These are phyloP conservation scores for Aphodius sticticus DNA, from an alignment of 2,888 invertebrate genomes.

Conservation along the genomic window DNA sequence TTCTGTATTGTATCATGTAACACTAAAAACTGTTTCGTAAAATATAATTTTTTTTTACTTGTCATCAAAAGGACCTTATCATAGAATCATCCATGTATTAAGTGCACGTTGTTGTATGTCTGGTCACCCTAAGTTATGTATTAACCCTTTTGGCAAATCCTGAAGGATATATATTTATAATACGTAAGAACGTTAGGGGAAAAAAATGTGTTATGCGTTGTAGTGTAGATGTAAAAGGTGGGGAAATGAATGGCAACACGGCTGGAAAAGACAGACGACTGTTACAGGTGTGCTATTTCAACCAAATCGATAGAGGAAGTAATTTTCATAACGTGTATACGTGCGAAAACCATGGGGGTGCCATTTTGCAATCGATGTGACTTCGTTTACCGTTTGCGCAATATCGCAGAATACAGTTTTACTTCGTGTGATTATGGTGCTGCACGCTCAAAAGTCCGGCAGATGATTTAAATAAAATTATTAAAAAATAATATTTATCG, in stretches of 20 bases:
- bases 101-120: too few species aligned
- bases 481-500: too few species aligned
- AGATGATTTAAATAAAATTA: too few species aligned
- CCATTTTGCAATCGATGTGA: neutral
- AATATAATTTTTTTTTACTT: too few species aligned
- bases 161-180: neutral
- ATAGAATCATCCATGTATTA: too few species aligned
- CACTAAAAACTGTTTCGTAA: too few species aligned
- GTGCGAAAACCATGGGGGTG: conserved; percentile 11
- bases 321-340: conserved; percentile 20
- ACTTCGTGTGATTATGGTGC: too few species aligned
- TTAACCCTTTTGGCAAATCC: neutral
- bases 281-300: conserved; percentile 19
- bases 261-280: neutral
- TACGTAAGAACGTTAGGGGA: neutral
- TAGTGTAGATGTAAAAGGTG: neutral
- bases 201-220: neutral
- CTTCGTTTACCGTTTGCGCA: neutral
- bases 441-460: too few species aligned
- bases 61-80: too few species aligned
- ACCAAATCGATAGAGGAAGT: conserved; percentile 22
- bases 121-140: too few species aligned
- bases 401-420: neutral
- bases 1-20: too few species aligned
- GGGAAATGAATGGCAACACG: neutral